phyloP scores from a whole-genome alignment of 2,113 vertebrate species.

The Platanista minor region DNA sequence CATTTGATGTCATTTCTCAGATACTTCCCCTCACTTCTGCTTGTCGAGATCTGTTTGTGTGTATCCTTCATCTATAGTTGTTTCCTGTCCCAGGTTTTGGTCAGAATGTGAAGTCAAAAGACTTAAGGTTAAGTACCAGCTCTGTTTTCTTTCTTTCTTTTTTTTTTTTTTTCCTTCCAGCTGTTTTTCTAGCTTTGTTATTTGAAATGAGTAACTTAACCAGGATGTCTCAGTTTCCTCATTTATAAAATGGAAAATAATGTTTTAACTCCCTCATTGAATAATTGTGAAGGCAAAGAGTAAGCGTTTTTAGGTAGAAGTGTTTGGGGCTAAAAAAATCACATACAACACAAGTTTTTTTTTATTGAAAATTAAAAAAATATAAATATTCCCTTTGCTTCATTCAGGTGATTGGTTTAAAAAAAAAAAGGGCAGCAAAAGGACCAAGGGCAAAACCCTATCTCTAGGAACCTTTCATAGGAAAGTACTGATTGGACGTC shows the following conservation, averaged over 20 bases:
- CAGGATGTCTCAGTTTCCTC: neutral
- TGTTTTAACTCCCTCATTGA: neutral
- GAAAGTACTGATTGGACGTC: neutral
- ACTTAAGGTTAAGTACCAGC: neutral
- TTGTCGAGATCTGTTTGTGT: neutral
- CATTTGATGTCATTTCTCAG: neutral
- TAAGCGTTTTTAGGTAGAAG: neutral
- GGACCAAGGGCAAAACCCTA: neutral
- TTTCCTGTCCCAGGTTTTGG: neutral
- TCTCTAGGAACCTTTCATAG: neutral
- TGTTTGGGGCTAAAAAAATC: neutral
- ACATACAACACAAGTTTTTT: neutral
- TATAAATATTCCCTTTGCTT: neutral
- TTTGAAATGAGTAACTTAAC: neutral
- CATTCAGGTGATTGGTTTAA: neutral
- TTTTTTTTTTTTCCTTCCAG: neutral
- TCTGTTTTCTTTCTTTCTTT: neutral
- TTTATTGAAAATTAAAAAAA: neutral
- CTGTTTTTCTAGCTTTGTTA: neutral
- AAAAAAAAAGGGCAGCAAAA: neutral
- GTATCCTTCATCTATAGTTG: neutral
- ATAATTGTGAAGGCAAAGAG: neutral
- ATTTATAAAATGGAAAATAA: neutral
- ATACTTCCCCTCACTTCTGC: neutral
- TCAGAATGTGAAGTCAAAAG: neutral